Conservation (phyloP, 2,888 invertebrate genomes). For the Homarus gammarus region DNA sequence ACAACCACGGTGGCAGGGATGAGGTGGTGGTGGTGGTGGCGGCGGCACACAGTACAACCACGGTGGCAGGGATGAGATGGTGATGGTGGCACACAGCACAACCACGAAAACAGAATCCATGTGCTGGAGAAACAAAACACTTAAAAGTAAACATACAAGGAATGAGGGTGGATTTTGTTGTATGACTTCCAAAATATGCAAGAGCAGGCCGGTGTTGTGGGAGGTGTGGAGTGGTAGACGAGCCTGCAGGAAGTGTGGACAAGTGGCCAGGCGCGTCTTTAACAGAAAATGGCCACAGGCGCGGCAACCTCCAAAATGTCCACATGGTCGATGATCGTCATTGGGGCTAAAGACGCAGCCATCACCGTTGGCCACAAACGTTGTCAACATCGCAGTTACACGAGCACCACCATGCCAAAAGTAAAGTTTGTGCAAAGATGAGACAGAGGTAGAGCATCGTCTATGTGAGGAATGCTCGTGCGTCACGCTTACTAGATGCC, state of each 20-base stretch:
- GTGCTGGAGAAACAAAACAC: conserved; percentile 43
- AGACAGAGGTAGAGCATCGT: conserved; percentile 60
- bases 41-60: conserved; percentile 11
- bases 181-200: conserved; percentile 24
- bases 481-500: conserved; percentile 21
- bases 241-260: conserved; percentile 25
- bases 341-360: background rate
- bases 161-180: conserved; percentile 54
- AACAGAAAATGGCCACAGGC: background rate
- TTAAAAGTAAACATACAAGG: conserved; percentile 60
- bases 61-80: background rate
- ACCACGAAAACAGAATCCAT: conserved; percentile 33
- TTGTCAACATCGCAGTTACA: conserved; percentile 36
- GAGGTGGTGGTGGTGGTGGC: background rate
- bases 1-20: conserved; percentile 4
- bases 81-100: conserved; percentile 22
- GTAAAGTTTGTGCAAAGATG: conserved; percentile 66
- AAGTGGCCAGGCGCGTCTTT: background rate
- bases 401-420: conserved; percentile 57
- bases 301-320: background rate
- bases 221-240: conserved; percentile 6
- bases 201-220: conserved; percentile 7
- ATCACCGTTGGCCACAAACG: conserved; percentile 23
- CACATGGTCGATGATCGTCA: background rate
- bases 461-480: conserved; percentile 57